Evolutionary conservation across 2,797 vertebrate species (phyloP).

Genomic region (Phylloscopus collybita): DNA sequence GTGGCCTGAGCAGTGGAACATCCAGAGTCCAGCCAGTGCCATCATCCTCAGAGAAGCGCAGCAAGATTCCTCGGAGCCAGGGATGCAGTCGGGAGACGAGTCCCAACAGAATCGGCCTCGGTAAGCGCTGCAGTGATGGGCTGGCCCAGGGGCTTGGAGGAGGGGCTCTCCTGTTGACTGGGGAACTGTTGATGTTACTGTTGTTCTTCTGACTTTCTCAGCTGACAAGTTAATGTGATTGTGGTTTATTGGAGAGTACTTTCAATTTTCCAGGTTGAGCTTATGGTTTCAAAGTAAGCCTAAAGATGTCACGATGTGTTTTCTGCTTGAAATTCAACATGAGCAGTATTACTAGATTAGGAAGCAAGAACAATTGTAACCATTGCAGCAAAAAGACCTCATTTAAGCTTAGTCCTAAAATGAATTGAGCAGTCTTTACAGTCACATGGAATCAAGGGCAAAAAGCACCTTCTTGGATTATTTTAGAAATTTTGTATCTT

Average conservation of each 20-base stretch:
- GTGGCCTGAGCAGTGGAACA: slow-evolving; percentile 79
- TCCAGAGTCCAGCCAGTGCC: slow-evolving; percentile 82
- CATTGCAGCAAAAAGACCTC: not conserved
- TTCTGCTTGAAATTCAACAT: not conserved
- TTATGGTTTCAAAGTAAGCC: not conserved
- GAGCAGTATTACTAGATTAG: not conserved
- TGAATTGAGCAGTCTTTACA: not conserved
- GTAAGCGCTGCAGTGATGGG: slow-evolving; percentile 76
- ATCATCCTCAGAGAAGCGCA: slow-evolving; percentile 87
- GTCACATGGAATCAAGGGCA: not conserved
- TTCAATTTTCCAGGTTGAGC: not conserved
- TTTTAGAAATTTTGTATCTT: not conserved
- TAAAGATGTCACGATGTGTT: not conserved
- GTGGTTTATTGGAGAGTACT: not conserved
- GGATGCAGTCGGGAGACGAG: slow-evolving; percentile 97
- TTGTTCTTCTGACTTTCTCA: not conserved
- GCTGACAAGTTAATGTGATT: not conserved
- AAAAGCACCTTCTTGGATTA: not conserved
- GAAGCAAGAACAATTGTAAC: not conserved
- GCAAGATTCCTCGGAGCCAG: slow-evolving; percentile 94
- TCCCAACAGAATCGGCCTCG: slow-evolving; percentile 91
- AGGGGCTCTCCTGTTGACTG: not conserved
- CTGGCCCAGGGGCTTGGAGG: rapidly evolving
- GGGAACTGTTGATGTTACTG: not conserved
- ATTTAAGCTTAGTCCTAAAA: not conserved